These are phyloP conservation scores for Scelioninae gen. 2 DNA, from an alignment of 2,888 invertebrate species.

Conservation along the genomic window DNA sequence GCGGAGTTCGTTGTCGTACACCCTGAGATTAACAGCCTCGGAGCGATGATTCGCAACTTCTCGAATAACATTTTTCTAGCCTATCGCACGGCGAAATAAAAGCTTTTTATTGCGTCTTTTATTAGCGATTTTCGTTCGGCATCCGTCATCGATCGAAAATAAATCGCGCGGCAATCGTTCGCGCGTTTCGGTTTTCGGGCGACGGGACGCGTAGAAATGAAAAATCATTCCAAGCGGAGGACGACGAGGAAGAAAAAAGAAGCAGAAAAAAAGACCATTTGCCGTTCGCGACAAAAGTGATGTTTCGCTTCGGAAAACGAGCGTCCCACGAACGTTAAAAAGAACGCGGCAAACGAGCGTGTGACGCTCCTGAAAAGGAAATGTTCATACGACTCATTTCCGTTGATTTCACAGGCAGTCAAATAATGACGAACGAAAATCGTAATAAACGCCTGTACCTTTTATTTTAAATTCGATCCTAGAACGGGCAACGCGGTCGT, in stretches of 20 bases:
- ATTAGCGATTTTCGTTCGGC: constrained; percentile 6
- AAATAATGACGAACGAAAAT: constrained; percentile 55
- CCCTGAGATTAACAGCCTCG: constrained; percentile 34
- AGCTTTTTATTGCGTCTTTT: constrained; percentile 7
- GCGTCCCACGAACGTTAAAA: constrained; percentile 57
- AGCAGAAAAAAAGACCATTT: neutral
- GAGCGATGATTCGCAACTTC: constrained; percentile 22
- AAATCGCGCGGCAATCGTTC: constrained; percentile 1
- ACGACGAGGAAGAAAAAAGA: constrained; percentile 3
- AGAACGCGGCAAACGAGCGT: constrained; percentile 57
- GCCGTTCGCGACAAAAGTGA: constrained; percentile 28
- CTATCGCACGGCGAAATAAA: neutral
- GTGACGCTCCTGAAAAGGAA: constrained; percentile 59
- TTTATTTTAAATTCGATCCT: constrained; percentile 10
- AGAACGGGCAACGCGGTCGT: too few relatives aligned
- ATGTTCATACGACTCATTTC: constrained; percentile 60
- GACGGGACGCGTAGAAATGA: too few relatives aligned
- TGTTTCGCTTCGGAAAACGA: constrained; percentile 50
- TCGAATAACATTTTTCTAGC: constrained; percentile 8
- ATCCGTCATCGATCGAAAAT: constrained; percentile 21
- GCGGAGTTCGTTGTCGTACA: constrained; percentile 12
- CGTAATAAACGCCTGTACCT: constrained; percentile 27
- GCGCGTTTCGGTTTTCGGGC: neutral
- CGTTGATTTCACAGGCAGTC: constrained; percentile 59
- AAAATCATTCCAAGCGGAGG: neutral